These are phyloP conservation scores for Tapirus indicus DNA, from an alignment of 2,797 vertebrate species.

Conservation along the genomic window DNA sequence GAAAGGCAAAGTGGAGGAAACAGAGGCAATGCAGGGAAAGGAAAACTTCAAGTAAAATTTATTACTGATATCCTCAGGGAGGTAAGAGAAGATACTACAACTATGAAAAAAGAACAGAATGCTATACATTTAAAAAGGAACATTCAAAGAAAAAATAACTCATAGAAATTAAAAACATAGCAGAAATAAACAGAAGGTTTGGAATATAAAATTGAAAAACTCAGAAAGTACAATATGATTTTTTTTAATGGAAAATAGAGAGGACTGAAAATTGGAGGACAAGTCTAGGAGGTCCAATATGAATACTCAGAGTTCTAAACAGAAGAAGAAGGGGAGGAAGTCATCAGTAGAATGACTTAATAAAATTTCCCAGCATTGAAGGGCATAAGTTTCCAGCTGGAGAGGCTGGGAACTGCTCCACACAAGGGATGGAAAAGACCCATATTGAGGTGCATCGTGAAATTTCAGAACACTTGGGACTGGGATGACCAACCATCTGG, in stretches of 20 bases:
- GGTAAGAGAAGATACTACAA: not conserved
- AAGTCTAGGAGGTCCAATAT: not conserved
- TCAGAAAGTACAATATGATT: not conserved
- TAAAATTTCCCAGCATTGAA: not conserved
- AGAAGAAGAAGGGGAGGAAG: not conserved
- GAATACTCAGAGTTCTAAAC: not conserved
- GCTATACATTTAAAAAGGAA: not conserved
- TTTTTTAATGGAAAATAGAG: not conserved
- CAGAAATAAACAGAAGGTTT: not conserved
- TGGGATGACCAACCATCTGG: not conserved
- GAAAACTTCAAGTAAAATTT: not conserved
- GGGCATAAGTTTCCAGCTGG: not conserved
- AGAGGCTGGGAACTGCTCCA: not conserved
- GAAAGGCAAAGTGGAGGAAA: not conserved
- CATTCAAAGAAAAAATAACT: not conserved
- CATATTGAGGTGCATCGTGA: not conserved
- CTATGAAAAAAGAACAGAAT: not conserved
- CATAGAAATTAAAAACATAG: not conserved
- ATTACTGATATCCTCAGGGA: not conserved
- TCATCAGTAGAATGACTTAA: not conserved
- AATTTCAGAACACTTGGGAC: not conserved
- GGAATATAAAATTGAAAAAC: not conserved
- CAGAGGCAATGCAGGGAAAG: not conserved
- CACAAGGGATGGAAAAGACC: not conserved
- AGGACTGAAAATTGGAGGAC: not conserved